Evolutionary conservation across 2,113 vertebrate species (phyloP).

Genomic region (Cathartes aura): DNA sequence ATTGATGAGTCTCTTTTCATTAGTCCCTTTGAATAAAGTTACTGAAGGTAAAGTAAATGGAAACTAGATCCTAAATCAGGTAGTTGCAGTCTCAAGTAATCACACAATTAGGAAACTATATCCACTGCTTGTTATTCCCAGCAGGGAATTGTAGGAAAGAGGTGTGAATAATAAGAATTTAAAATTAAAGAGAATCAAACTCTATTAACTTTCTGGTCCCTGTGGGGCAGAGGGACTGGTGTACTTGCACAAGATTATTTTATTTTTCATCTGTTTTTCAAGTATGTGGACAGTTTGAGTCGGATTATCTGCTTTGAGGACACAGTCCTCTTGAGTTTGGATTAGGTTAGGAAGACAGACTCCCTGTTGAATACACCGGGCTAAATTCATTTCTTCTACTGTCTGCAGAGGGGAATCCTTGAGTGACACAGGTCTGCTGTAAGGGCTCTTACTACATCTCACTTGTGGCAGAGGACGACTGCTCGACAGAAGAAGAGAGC

Average conservation of each 20-base stretch:
- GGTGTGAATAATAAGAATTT: conserved; percentile 15
- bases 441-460: background rate
- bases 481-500: background rate
- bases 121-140: background rate
- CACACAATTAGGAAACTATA: conserved; percentile 30
- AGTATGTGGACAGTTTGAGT: background rate
- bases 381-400: background rate
- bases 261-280: background rate
- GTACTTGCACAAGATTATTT: background rate
- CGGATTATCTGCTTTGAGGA: background rate
- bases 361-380: background rate
- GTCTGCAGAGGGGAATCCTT: background rate
- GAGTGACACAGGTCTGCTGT: background rate
- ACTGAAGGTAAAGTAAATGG: conserved; percentile 41
- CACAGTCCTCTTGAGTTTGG: background rate
- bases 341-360: background rate
- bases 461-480: background rate
- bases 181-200: conserved; percentile 7
- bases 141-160: background rate
- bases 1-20: conserved; percentile 42
- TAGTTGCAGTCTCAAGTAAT: conserved; percentile 22
- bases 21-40: conserved; percentile 37
- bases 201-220: background rate
- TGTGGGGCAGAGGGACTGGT: background rate
- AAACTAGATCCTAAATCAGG: conserved; percentile 18